Evolutionary conservation across 2,797 vertebrate genomes (phyloP).

Genomic region (Emys orbicularis): DNA sequence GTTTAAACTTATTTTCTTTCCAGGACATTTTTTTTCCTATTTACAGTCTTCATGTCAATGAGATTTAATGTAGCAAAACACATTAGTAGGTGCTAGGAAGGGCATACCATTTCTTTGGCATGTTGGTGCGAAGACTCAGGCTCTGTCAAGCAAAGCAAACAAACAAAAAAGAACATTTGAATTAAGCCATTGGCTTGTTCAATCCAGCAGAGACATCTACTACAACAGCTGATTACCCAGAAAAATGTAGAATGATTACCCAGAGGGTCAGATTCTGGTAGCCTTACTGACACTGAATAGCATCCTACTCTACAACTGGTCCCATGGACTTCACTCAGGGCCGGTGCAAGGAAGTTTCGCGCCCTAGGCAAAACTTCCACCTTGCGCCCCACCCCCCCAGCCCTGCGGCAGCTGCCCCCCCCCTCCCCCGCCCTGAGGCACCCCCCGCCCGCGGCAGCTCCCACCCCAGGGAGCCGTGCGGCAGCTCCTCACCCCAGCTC

Average conservation of each 20-base stretch:
- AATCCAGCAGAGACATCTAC: rapidly evolving
- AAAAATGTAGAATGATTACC: not conserved
- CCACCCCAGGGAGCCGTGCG: too few species aligned
- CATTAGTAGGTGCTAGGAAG: not conserved
- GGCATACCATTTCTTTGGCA: not conserved
- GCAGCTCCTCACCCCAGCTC: too few species aligned
- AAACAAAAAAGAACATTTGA: not conserved
- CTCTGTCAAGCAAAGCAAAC: not conserved
- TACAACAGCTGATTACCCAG: not conserved
- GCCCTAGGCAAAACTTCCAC: too few species aligned
- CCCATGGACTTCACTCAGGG: not conserved
- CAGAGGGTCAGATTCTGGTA: not conserved
- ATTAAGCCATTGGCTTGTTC: not conserved
- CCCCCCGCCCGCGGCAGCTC: too few species aligned
- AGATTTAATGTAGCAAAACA: not conserved
- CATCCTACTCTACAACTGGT: not conserved
- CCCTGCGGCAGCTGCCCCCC: too few species aligned
- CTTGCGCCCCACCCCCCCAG: too few species aligned
- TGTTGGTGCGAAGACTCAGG: not conserved
- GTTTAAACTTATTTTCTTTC: not conserved
- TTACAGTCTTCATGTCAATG: not conserved
- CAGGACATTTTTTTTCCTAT: not conserved
- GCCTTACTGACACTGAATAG: not conserved
- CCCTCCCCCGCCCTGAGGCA: too few species aligned
- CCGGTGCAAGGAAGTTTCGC: too few species aligned